phyloP scores from a whole-genome alignment of 2,113 vertebrate species.

The Mesoclemmys tuberculata region DNA sequence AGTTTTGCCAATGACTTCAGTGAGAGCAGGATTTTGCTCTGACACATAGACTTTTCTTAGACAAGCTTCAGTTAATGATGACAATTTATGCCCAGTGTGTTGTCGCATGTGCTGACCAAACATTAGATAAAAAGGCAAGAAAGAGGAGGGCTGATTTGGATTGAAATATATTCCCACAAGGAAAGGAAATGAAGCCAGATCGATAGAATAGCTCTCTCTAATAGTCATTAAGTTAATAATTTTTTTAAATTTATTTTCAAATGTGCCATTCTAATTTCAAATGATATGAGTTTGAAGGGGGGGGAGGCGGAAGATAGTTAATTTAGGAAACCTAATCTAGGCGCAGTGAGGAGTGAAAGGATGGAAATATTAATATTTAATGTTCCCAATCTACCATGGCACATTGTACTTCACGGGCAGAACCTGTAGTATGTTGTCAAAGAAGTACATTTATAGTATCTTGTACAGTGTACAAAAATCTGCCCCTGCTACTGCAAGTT shows the following conservation, averaged over 20 bases:
- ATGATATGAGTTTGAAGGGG: not conserved
- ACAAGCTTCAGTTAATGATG: slow-evolving; percentile 7
- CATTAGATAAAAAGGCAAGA: not conserved
- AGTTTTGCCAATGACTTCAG: slow-evolving; percentile 5
- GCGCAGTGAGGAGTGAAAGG: not conserved
- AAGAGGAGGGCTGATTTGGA: not conserved
- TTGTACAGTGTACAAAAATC: not conserved
- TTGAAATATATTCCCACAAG: not conserved
- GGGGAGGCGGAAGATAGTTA: not conserved
- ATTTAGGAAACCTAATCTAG: slow-evolving; percentile 6
- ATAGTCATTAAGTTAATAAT: slow-evolving; percentile 36
- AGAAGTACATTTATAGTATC: not conserved
- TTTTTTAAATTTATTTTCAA: slow-evolving; percentile 45
- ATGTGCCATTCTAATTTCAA: slow-evolving; percentile 3
- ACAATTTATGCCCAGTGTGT: not conserved
- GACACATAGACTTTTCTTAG: not conserved
- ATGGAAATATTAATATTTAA: slow-evolving; percentile 34
- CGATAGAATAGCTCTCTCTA: slow-evolving; percentile 36
- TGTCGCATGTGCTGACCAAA: not conserved
- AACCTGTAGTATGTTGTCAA: not conserved
- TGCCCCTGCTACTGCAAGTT: not conserved
- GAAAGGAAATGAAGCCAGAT: not conserved
- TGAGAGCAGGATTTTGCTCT: not conserved
- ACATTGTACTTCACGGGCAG: slow-evolving; percentile 27
- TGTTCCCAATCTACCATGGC: not conserved